Evolutionary conservation across 2,797 vertebrate genomes (phyloP).

Genomic region (Labroides dimidiatus): DNA sequence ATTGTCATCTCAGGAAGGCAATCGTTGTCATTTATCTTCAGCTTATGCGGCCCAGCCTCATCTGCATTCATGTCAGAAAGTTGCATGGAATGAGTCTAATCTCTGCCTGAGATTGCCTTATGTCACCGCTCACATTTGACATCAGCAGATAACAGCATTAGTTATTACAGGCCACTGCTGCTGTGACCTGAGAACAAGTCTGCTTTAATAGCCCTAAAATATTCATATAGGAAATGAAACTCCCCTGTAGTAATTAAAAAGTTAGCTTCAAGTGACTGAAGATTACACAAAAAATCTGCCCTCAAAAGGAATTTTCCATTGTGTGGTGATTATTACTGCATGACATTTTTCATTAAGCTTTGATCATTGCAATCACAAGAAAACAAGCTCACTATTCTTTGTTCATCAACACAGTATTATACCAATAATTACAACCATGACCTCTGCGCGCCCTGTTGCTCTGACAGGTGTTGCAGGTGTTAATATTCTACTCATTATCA

Average conservation of each 20-base stretch:
- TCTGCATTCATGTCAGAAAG: slow-evolving; percentile 35
- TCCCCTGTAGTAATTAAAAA: slow-evolving; percentile 27
- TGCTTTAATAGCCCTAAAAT: slow-evolving; percentile 15
- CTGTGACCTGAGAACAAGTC: slow-evolving; percentile 21
- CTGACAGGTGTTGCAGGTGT: slow-evolving; percentile 15
- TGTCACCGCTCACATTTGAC: slow-evolving; percentile 49
- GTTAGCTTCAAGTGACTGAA: slow-evolving; percentile 5
- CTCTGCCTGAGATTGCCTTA: slow-evolving; percentile 44
- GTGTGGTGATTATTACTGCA: background rate
- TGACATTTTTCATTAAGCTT: background rate
- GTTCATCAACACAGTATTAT: slow-evolving; percentile 6
- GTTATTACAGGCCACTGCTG: slow-evolving; percentile 34
- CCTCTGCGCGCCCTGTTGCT: background rate
- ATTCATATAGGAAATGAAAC: background rate
- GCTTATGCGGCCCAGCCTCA: background rate
- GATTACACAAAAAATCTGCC: slow-evolving; percentile 8
- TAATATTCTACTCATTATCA: slow-evolving; percentile 15
- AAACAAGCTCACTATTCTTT: slow-evolving; percentile 11
- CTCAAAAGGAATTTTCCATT: background rate
- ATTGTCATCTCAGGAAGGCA: slow-evolving; percentile 6
- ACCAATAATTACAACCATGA: slow-evolving; percentile 1
- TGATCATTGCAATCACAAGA: background rate
- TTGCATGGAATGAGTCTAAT: slow-evolving; percentile 38
- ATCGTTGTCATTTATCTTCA: slow-evolving; percentile 23
- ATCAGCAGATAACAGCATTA: slow-evolving; percentile 41